Evolutionary conservation across 1,140 invertebrate genomes (phyloP).

Genomic region (Formica exsecta): DNA sequence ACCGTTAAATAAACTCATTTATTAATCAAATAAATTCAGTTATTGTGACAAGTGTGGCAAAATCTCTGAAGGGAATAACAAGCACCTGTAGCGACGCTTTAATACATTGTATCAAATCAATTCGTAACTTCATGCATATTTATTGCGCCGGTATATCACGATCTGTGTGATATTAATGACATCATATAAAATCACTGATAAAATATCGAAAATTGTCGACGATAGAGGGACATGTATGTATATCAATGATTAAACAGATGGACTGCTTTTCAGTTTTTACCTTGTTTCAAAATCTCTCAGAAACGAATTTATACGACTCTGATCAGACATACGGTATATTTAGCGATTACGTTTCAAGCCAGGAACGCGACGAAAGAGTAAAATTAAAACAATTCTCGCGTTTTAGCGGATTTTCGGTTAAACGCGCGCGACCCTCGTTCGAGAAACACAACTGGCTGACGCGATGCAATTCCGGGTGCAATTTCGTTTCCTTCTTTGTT

Average conservation of each 20-base stretch:
- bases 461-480: conserved; percentile 46
- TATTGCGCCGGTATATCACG: neutral
- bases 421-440: neutral
- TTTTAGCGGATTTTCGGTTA: conserved; percentile 6
- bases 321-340: neutral
- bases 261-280: too few species aligned
- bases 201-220: neutral
- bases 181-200: neutral
- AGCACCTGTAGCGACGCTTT: neutral
- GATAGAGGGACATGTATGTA: neutral
- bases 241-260: neutral
- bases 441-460: conserved; percentile 8
- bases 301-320: neutral
- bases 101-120: neutral
- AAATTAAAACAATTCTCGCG: conserved; percentile 26
- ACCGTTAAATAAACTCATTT: neutral
- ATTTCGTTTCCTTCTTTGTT: conserved; percentile 55
- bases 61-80: conserved; percentile 24
- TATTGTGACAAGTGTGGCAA: neutral
- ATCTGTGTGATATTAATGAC: neutral
- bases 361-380: neutral
- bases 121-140: conserved; percentile 18
- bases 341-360: neutral
- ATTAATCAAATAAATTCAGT: conserved; percentile 34
- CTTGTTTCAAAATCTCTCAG: neutral